Conservation (phyloP, 2,797 vertebrate genomes). For the Artibeus jamaicensis region DNA sequence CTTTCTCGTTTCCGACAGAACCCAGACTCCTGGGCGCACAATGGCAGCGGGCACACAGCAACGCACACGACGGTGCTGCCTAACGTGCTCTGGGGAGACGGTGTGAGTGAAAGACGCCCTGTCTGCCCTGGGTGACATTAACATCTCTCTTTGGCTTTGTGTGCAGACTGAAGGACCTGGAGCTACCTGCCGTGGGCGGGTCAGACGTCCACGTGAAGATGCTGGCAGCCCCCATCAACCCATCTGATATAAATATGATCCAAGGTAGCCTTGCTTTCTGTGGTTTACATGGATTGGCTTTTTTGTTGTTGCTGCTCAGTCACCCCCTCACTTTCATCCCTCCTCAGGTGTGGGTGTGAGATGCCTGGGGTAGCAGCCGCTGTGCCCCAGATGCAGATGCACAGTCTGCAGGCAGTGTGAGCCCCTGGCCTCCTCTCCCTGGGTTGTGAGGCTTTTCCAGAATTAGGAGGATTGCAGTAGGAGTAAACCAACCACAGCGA, state of each 20-base stretch:
- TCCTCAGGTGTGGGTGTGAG: conserved; percentile 20
- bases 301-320: neutral
- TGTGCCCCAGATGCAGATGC: conserved; percentile 29
- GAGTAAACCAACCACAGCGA: neutral
- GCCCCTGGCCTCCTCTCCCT: neutral
- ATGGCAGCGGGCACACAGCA: too few relatives aligned
- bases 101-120: conserved; percentile 32
- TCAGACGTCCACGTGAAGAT: conserved; percentile 90
- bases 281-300: conserved; percentile 41
- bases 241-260: conserved; percentile 97
- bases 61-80: neutral
- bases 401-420: neutral
- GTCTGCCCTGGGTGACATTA: conserved; percentile 32
- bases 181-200: conserved; percentile 81
- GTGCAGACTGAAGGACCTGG: conserved; percentile 87
- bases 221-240: conserved; percentile 95
- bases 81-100: conserved; percentile 53
- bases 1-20: conserved; percentile 28
- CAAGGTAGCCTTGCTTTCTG: conserved; percentile 86
- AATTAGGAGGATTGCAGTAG: neutral
- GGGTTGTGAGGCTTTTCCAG: conserved; percentile 8
- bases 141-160: conserved; percentile 51
- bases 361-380: conserved; percentile 30
- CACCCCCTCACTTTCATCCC: neutral
- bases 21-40: neutral